Evolutionary conservation across 2,113 vertebrate species (phyloP), one percentile per base, ranked within the genome.

Genomic region (Merops nubicus): DNA sequence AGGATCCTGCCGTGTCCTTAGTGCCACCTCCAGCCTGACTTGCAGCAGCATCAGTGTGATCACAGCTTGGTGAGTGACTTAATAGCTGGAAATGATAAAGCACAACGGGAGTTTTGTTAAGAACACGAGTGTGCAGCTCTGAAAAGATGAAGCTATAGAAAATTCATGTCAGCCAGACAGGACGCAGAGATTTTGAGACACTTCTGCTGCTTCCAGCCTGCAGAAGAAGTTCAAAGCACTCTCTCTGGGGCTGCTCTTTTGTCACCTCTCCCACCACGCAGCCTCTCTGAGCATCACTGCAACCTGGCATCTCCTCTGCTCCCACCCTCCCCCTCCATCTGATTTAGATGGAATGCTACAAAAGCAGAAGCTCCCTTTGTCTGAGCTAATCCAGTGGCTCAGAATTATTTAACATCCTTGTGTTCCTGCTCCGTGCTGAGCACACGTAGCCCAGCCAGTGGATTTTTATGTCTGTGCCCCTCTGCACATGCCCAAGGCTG

Each of bases 301-400:
- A 69, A n/a, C 67, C 31, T 6, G 18, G 33, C 85, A n/a, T 63
- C 62, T 87, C 8, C 63, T 81, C 79, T 84, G 38, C 73, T 62
- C 75, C 54, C 11, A 0, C 11, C 8, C 29, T 12, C 23, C 8
- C 11, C 6, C 36, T 20, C 11, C 7, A 5, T 67, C 65, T 73
- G 48, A 60, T 28, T 72, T 72, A 92, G 54, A 75, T 89, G 91
- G 67, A 89, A 67, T 1, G 20, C 54, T 28, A 54, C 72, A 59
- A 65, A 93, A 92, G 88, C 80, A 95, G 94, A 95, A 87, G 77
- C 59, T 87, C 73, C 43, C 0, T 84, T 97, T 91, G 45, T 73
- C 94, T 80, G 95, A 92, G 63, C 50, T 93, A 64, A 94, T 92
- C 69, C 34, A 47, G 73, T 50, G 33, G 63, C 31, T 60, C 48